Base-by-base conservation (phyloP, 2,113 vertebrate species). In the Theristicus caerulescens region DNA sequence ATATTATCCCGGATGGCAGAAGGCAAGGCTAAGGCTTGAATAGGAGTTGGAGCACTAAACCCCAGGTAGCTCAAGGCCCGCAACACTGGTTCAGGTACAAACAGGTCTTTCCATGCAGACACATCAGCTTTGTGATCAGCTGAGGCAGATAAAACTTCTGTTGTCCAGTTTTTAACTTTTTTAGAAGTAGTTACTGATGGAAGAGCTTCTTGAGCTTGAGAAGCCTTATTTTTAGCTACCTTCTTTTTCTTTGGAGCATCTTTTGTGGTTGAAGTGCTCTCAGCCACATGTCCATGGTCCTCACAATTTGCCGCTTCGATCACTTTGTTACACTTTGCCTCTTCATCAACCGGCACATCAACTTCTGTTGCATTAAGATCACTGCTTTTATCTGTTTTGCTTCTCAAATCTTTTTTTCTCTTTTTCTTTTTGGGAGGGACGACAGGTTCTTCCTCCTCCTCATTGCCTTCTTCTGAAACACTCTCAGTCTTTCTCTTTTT, bases 1-100 rank as follows among this genome's bases (percentile, higher is more conserved):
- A 99, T 97, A 6, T 95, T 98, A 95, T 99, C 99, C 94, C 99
- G 98, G 95, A 99, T 99, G 17, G 99, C 99, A 55, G 99, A 97
- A 36, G 99, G 99, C 88, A 99, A 95, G 26, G 98, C 95, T 70
- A 99, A 98, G 47, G 99, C 99, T 96, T 99, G 99, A 93, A 99
- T 99, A 7, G 99, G 98, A 19, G 99, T 99, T 2, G 99, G 99
- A 55, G 99, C 98, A 76, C 98, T 98, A 94, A 99, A 99, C 4
- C 99, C 99, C n/a, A 99, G 97, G 54, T 82, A 98, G 94, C 99
- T 98, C 69, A 99, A 98, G 6, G 99, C 99, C 59, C 71, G 97
- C 21, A 99, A 95, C 58, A 99, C 99, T 2, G 98, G 96, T 29
- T 97, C 94, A 24, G 99, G 99, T 22, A 99, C 99, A 93, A 98